These are phyloP conservation scores for Centropus bengalensis DNA, from an alignment of 2,113 vertebrate species.

Conservation along the genomic window DNA sequence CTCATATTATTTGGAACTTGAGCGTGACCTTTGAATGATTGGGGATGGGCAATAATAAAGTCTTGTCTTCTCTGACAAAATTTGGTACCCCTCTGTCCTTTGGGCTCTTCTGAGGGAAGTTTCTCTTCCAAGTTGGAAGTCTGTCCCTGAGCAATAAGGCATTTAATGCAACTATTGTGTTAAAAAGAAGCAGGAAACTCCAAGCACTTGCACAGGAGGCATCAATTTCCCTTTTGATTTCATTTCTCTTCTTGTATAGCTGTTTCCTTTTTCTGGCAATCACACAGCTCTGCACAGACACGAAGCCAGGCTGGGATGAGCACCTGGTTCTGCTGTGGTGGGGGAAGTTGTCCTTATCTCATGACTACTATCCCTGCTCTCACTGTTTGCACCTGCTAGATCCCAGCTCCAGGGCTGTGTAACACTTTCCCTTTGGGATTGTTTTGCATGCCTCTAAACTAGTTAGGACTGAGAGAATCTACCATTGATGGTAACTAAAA, in stretches of 20 bases:
- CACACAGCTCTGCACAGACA: neutral
- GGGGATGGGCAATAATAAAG: neutral
- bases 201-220: neutral
- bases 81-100: neutral
- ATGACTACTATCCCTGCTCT: neutral
- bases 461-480: neutral
- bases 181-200: neutral
- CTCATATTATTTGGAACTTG: neutral
- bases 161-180: neutral
- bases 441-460: neutral
- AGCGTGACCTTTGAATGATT: neutral
- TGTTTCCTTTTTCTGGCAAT: neutral
- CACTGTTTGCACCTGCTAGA: neutral
- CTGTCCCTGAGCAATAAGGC: neutral
- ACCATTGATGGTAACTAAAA: neutral
- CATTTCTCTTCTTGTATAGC: neutral
- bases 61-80: neutral
- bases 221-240: neutral
- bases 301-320: neutral
- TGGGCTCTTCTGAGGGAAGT: neutral
- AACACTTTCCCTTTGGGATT: neutral
- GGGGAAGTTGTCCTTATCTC: neutral
- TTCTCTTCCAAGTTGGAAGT: neutral
- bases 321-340: neutral
- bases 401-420: neutral